Base-by-base conservation (phyloP, 2,888 invertebrate species). In the Dendrolimus pini region DNA sequence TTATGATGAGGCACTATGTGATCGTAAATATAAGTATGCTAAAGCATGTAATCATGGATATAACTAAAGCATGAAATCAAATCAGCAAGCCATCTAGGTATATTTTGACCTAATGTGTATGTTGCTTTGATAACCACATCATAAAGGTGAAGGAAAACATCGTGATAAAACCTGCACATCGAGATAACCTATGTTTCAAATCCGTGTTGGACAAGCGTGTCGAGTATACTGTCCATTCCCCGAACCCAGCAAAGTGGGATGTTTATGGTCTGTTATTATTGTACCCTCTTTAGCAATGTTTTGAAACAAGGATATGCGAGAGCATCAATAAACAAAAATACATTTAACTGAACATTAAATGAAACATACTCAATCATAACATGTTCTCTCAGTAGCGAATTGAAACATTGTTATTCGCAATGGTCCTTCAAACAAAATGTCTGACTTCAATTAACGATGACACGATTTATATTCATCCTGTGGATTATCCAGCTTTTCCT, bases 391-490 rank as follows among this genome's bases (percentile, higher is more conserved):
- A 12, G 7, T 10, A 47, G 9, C 8, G 9, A 47, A 12, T 47
- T 47, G 47, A 47, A 47, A 56, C 57, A 72, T 77, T 75, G 68
- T 66, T 72, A 76, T 76, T 75, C 76, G 67, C 65, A 56, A 64
- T 65, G 65, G 67, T 64, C 63, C 69, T 69, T 61, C 63, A 67
- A 67, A 68, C 65, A 68, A 71, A 77, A 72, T 72, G 74, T 74
- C 71, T 70, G 73, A 74, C 75, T 77, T 75, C 77, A 78, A 79
- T 79, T 80, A 78, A 75, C 74, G 74, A 74, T 76, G 74, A 71
- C 72, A 70, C 74, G 64, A 80, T 82, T 78, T 80, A 81, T 80
- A 82, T 82, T 82, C 78, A 82, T 78, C 74, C 69, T 67, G 68
- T 68, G 74, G 75, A 77, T 76, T 73, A 75, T 71, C 69, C 72